Conservation (phyloP, 2,797 vertebrate genomes). For the Falco naumanni region DNA sequence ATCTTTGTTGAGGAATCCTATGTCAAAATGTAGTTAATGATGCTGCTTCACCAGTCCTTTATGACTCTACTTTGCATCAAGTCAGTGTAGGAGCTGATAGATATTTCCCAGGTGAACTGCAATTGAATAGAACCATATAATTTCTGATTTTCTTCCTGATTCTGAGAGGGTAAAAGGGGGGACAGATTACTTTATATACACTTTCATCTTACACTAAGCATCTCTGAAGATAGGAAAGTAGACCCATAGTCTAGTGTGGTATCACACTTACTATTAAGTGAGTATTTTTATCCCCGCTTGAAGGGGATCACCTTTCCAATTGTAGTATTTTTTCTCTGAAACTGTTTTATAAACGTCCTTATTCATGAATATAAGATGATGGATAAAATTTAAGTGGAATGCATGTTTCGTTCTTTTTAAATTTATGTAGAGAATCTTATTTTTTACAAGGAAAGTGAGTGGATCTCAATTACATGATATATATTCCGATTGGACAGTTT, state of each 20-base stretch:
- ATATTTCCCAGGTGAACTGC: neutral
- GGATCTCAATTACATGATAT: neutral
- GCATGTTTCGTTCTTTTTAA: neutral
- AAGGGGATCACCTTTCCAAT: neutral
- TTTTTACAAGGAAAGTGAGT: neutral
- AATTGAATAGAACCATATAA: neutral
- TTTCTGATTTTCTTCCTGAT: neutral
- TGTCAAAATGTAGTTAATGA: neutral
- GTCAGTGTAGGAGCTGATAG: neutral
- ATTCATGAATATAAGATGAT: neutral
- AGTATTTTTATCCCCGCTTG: neutral
- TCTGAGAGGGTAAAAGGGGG: neutral
- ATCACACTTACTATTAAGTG: neutral
- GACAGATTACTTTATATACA: neutral
- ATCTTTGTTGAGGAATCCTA: neutral
- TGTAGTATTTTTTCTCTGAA: neutral
- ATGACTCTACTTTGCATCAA: neutral
- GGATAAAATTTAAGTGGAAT: neutral
- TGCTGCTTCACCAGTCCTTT: neutral
- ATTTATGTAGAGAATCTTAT: neutral
- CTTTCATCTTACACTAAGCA: too few species aligned
- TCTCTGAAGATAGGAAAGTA: neutral
- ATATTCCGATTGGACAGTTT: neutral
- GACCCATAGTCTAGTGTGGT: too few species aligned
- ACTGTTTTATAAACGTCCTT: neutral